A percentile compares a stretch with the other conserved stretches of the same genome.
Conservation (phyloP, 1,140 invertebrate genomes). For the Popillia japonica region DNA sequence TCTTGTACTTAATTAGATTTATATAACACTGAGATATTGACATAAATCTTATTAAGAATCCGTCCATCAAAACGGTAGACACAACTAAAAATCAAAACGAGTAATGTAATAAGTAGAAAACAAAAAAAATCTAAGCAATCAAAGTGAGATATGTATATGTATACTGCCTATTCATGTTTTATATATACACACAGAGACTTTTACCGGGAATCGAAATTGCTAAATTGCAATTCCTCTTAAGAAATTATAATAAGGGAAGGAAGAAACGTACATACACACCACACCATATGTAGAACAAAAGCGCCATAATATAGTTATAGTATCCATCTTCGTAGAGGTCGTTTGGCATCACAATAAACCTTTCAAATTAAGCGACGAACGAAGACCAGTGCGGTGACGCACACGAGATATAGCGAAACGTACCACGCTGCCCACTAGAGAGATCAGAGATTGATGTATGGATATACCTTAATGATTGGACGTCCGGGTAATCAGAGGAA, state of each 20-base stretch:
- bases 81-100: neutral
- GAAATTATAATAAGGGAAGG: neutral
- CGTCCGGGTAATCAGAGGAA: slow-evolving; percentile 2
- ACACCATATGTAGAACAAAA: neutral
- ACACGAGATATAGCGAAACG: slow-evolving; percentile 4
- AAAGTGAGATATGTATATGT: neutral
- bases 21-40: neutral
- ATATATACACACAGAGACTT: neutral
- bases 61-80: neutral
- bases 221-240: neutral
- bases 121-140: neutral
- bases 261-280: neutral
- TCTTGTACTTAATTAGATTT: neutral
- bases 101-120: neutral
- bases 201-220: neutral
- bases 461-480: slow-evolving; percentile 3
- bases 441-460: slow-evolving; percentile 13
- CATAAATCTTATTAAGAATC: neutral
- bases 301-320: slow-evolving; percentile 1
- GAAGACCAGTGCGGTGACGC: neutral
- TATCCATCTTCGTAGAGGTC: neutral
- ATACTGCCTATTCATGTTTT: neutral
- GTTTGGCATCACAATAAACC: slow-evolving; percentile 14
- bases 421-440: neutral
- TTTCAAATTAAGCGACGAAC: slow-evolving; percentile 20